Evolutionary conservation across 2,888 invertebrate species (phyloP).

Genomic region (Elysia crispata): DNA sequence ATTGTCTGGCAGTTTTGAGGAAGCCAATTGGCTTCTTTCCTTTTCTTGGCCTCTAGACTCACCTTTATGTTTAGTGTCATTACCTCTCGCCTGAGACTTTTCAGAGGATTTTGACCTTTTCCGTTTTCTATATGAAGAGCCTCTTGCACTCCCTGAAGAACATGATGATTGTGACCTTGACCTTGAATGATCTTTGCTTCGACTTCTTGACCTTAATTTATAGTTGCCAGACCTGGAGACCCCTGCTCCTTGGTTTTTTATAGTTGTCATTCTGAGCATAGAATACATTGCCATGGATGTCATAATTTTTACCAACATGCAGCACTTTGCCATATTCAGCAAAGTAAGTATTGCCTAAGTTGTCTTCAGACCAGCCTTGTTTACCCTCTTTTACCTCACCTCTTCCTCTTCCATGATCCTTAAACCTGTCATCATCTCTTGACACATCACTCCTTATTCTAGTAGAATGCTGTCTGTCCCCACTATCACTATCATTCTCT

Average conservation of each 20-base stretch:
- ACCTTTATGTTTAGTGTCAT: too few relatives aligned
- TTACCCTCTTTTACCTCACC: neutral
- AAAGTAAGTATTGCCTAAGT: neutral
- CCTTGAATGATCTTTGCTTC: conserved; percentile 2
- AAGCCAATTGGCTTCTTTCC: neutral
- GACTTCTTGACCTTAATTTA: neutral
- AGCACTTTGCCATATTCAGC: neutral
- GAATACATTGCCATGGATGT: conserved; percentile 7
- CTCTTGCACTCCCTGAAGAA: too few relatives aligned
- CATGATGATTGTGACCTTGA: conserved; percentile 12
- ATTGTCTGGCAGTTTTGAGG: too few relatives aligned
- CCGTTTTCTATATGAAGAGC: neutral
- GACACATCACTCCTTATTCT: neutral
- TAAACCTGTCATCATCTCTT: neutral
- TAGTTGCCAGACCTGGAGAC: neutral
- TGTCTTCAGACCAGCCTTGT: neutral
- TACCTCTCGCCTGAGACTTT: neutral
- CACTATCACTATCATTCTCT: neutral
- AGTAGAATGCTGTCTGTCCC: neutral
- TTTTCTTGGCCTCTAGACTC: neutral
- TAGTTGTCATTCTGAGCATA: neutral
- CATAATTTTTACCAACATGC: neutral
- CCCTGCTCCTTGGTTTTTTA: too few relatives aligned
- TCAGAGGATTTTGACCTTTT: neutral
- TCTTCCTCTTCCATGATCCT: neutral